Percentiles rank a stretch among this genome's conserved stretches.
Conservation (phyloP, 2,797 vertebrate species). For the Pseudotriccus pelzelni region DNA sequence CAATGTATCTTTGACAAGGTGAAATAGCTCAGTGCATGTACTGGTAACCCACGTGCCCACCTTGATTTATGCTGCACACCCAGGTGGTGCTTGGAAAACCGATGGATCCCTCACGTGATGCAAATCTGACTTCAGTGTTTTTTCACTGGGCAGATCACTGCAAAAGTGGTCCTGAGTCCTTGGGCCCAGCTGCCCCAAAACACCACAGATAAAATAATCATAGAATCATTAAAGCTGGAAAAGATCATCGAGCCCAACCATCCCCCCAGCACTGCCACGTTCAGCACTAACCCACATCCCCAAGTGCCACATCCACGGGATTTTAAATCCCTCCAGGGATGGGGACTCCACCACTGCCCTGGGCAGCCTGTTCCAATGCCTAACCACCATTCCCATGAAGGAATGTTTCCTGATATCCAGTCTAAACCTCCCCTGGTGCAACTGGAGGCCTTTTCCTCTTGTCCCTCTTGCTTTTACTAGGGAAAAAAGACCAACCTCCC, state of each 20-base stretch:
- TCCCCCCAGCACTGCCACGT: not conserved
- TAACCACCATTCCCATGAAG: not conserved
- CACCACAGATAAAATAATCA: rapidly evolving
- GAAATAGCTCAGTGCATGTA: not conserved
- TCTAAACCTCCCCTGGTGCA: not conserved
- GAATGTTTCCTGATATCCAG: not conserved
- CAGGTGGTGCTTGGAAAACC: not conserved
- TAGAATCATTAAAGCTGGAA: not conserved
- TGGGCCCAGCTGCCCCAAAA: not conserved
- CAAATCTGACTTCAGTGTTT: not conserved
- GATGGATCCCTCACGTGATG: not conserved
- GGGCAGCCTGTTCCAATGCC: not conserved
- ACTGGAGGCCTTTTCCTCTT: not conserved
- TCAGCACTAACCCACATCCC: no score
- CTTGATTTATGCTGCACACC: not conserved
- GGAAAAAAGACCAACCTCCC: not conserved
- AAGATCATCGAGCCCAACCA: not conserved
- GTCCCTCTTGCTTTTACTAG: rapidly evolving
- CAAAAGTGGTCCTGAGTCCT: not conserved
- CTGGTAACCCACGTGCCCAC: not conserved
- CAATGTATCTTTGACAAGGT: conserved; percentile 10
- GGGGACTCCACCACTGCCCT: not conserved
- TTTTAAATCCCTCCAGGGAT: not conserved
- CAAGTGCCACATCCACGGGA: not conserved
- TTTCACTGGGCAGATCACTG: not conserved